Evolutionary conservation across 53 echinoderm and acorn worm species (phyloP).

Genomic region (Paelopatides confundens): DNA sequence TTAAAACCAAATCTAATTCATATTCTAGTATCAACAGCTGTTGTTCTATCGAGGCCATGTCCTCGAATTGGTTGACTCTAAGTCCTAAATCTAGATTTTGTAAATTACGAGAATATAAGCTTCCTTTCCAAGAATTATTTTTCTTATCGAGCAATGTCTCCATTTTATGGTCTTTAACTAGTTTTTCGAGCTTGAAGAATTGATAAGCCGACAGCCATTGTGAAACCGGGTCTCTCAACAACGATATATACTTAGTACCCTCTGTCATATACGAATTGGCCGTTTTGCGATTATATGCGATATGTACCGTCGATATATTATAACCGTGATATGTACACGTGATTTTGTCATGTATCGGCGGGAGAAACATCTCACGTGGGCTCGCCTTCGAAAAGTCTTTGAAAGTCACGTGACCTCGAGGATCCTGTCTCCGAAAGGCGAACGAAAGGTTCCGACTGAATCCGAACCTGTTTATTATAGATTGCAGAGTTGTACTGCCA

Average conservation of each 20-base stretch:
- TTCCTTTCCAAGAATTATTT: conserved; percentile 16
- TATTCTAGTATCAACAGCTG: conserved; percentile 17
- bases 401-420: conserved; percentile 2
- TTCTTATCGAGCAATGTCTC: neutral
- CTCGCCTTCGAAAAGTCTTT: conserved; percentile 18
- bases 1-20: conserved; percentile 54
- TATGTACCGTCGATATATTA: conserved; percentile 38
- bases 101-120: conserved; percentile 25
- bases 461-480: conserved; percentile 37
- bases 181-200: neutral
- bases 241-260: neutral
- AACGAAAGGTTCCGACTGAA: conserved; percentile 33
- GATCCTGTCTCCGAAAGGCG: conserved; percentile 23
- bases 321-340: neutral
- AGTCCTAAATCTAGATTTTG: conserved; percentile 63
- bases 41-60: neutral
- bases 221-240: neutral
- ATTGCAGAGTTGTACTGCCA: conserved; percentile 41
- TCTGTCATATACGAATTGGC: conserved; percentile 1
- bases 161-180: conserved; percentile 1
- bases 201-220: conserved; percentile 37
- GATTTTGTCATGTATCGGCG: conserved; percentile 1
- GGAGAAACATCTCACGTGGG: conserved; percentile 27
- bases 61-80: neutral
- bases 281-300: conserved; percentile 18